phyloP scores from a whole-genome alignment of 35 echinoderm and acorn worm species.

The Lytechinus variegatus region DNA sequence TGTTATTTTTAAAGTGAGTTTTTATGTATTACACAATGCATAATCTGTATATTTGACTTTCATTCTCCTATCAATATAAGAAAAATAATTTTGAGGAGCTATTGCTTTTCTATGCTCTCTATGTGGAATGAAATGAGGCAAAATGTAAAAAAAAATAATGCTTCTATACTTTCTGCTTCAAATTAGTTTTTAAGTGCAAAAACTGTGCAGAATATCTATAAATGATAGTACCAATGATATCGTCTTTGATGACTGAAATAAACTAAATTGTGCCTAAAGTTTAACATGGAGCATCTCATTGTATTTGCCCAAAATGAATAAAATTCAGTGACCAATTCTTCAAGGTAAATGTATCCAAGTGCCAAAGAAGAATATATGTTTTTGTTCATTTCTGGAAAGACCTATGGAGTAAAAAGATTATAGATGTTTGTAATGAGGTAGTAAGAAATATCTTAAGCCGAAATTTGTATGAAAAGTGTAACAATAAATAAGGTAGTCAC shows the following conservation, averaged over 20 bases:
- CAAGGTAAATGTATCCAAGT: not conserved
- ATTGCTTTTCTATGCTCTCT: not conserved
- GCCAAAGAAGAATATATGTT: not conserved
- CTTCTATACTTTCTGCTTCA: not conserved
- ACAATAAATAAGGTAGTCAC: not conserved
- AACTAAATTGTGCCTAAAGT: constrained; percentile 31
- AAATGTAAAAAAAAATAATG: not conserved
- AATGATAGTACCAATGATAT: constrained; percentile 23
- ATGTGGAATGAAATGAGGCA: not conserved
- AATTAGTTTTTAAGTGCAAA: not conserved
- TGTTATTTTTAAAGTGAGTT: no score
- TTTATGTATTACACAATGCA: not conserved
- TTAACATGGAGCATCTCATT: constrained; percentile 10
- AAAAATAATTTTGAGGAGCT: not conserved
- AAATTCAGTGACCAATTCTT: constrained; percentile 38
- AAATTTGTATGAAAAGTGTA: not conserved
- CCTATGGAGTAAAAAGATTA: not conserved
- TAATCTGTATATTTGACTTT: not conserved
- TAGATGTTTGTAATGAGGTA: not conserved
- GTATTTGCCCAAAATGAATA: constrained; percentile 39
- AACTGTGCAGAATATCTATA: not conserved
- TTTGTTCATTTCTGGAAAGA: constrained; percentile 12
- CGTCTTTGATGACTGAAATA: constrained; percentile 27
- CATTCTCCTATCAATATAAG: not conserved
- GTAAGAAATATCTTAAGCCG: not conserved